Conservation (phyloP, 2,797 vertebrate genomes). For the Crax fasciolata region DNA sequence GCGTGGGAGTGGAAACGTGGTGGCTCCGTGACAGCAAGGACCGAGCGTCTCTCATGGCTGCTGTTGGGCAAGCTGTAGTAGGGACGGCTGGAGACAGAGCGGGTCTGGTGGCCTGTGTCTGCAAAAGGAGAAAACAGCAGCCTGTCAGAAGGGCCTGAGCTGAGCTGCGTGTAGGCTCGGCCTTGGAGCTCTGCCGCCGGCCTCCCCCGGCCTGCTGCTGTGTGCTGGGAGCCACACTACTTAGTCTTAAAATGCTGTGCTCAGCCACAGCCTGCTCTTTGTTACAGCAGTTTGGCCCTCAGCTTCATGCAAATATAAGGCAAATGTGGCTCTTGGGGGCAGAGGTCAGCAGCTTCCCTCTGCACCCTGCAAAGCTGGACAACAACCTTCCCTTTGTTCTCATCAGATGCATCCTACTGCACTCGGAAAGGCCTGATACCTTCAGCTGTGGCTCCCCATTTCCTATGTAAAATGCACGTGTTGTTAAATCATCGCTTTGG, state of each 20-base stretch:
- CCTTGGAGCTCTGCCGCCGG: background rate
- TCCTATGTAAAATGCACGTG: background rate
- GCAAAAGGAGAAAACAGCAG: constrained; percentile 7
- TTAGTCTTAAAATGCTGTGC: background rate
- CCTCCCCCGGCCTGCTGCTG: fast-evolving
- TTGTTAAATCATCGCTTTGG: background rate
- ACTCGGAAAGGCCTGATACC: background rate
- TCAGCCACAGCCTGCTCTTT: background rate
- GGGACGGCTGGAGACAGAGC: constrained; percentile 89
- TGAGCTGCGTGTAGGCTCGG: background rate
- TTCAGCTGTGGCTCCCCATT: background rate
- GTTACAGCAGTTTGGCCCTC: background rate
- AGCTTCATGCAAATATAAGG: background rate
- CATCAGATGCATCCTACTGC: constrained; percentile 5
- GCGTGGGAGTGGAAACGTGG: constrained; percentile 95
- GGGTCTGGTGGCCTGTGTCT: constrained; percentile 91
- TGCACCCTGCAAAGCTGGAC: background rate
- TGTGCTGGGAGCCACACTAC: fast-evolving
- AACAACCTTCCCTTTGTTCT: constrained; percentile 23
- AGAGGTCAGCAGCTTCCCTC: background rate
- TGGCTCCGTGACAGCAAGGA: constrained; percentile 85
- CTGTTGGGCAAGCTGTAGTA: constrained; percentile 91
- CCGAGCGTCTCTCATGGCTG: constrained; percentile 88
- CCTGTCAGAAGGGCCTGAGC: background rate
- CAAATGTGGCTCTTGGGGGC: background rate